Percentiles rank a stretch among this genome's conserved stretches.
Conservation (phyloP, 2,113 vertebrate genomes). For the Eretmochelys imbricata region DNA sequence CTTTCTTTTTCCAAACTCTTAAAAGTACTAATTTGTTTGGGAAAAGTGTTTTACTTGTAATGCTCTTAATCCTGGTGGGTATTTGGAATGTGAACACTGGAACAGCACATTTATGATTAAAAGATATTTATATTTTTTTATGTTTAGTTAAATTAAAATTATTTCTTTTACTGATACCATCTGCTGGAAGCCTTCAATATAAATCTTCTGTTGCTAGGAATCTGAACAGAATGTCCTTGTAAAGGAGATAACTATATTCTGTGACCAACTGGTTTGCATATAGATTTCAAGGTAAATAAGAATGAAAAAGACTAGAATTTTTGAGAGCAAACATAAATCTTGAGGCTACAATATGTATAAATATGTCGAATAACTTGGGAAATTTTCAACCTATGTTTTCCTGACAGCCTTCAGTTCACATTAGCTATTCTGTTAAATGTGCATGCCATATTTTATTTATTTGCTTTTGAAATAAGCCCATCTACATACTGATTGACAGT, state of each 20-base stretch:
- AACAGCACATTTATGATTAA: conserved; percentile 23
- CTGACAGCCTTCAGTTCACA: not conserved
- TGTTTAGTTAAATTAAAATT: conserved; percentile 18
- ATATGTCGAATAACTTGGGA: rapidly evolving
- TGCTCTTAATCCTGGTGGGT: conserved; percentile 48
- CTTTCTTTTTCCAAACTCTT: conserved; percentile 39
- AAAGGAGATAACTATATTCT: not conserved
- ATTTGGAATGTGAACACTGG: conserved; percentile 39
- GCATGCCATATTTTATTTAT: not conserved
- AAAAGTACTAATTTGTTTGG: conserved; percentile 62
- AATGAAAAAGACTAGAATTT: not conserved
- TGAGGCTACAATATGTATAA: not conserved
- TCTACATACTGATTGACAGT: not conserved
- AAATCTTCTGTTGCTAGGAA: conserved; percentile 28
- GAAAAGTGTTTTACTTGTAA: conserved; percentile 51
- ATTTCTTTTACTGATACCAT: conserved; percentile 14
- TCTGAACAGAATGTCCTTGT: not conserved
- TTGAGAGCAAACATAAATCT: not conserved
- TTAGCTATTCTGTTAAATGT: not conserved
- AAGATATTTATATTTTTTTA: conserved; percentile 42
- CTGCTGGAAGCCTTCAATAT: conserved; percentile 28
- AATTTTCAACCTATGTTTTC: not conserved
- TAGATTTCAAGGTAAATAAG: conserved; percentile 18
- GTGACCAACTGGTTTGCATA: not conserved
- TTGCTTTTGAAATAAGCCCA: not conserved